Base-by-base conservation (phyloP, 92 coral and sea anemone genomes). In the Epizoanthus stellaris region DNA sequence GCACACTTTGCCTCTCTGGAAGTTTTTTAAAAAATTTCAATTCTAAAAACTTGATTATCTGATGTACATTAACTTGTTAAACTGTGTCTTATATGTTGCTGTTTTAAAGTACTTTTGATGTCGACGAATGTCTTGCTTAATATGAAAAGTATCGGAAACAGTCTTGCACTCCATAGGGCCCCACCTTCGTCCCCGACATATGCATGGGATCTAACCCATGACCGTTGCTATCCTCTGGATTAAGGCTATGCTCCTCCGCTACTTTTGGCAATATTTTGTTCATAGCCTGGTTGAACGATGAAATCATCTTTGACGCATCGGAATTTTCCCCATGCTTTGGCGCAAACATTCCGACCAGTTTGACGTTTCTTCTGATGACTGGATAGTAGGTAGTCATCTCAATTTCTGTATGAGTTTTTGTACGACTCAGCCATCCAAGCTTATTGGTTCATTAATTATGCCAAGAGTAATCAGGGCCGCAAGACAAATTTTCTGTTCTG, bases 121-220 rank as follows among this genome's bases (percentile, higher is more conserved):
- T 23, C 25, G 25, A 23, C 25, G 25, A 23, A 23, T 23, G 25
- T 23, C 25, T 23, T 23, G 25, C 25, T 23, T 23, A 23, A 23
- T 23, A 23, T 23, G 25, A 23, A 23, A 23, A 23, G 25, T 23
- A 23, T 23, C 0, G 25, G 25, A 23, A 23, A 23, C 25, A 23
- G 25, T 23, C 25, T 23, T 23, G 25, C 92, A 16, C 63, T 45
- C 92, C 90, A 88, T 14, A 88, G 58, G 3, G 85, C 92, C 4
- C 94, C 94, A 59, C 94, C 92, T 43, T 91, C 87, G 19, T 91
- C 92, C 23, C 92, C 90, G 13, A 91, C 88, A 19, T 81, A 91
- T 0, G 92, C 12, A 54, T 85, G 73, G 94, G 76, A 76, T 91
- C 92, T 23, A 88, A 23, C 45, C 94, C 94, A 43, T 77, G n/a